These are phyloP conservation scores for Labroides dimidiatus DNA, from an alignment of 2,797 vertebrate genomes.

Conservation along the genomic window DNA sequence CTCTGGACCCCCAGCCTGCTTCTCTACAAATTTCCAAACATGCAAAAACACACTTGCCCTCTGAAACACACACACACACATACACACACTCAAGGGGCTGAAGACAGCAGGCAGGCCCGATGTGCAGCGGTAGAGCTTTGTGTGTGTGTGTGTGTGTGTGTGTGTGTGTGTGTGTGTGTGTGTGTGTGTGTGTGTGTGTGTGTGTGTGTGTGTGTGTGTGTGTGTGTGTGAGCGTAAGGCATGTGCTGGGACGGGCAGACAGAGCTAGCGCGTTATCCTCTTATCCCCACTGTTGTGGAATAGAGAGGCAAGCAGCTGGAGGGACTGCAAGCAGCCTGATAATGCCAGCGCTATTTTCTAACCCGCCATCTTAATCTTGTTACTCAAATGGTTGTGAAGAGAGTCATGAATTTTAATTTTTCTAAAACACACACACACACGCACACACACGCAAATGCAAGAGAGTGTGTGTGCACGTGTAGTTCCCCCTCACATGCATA, in stretches of 20 bases:
- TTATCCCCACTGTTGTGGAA: constrained; percentile 99
- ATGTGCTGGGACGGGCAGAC: constrained; percentile 72
- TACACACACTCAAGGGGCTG: constrained; percentile 56
- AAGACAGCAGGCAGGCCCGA: constrained; percentile 58
- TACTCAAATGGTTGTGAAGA: constrained; percentile 99
- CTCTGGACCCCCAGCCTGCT: constrained; percentile 42
- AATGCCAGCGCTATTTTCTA: constrained; percentile 98
- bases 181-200: constrained; percentile 43
- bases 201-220: constrained; percentile 40
- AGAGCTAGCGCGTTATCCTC: constrained; percentile 96
- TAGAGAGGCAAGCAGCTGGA: constrained; percentile 98
- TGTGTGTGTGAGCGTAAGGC: constrained; percentile 48
- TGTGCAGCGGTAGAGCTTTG: constrained; percentile 46
- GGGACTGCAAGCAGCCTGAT: constrained; percentile 99
- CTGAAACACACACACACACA: constrained; percentile 28
- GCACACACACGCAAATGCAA: constrained; percentile 13
- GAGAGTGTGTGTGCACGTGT: constrained; percentile 44
- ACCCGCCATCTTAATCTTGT: constrained; percentile 99
- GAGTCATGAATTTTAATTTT: constrained; percentile 99
- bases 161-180: constrained; percentile 53
- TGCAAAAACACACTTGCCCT: constrained; percentile 24
- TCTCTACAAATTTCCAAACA: constrained; percentile 56
- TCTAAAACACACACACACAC: constrained; percentile 37
- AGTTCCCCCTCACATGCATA: constrained; percentile 74
- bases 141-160: constrained; percentile 37